Evolutionary conservation across 2,113 vertebrate genomes (phyloP).

Genomic region (Arothron firmamentum): DNA sequence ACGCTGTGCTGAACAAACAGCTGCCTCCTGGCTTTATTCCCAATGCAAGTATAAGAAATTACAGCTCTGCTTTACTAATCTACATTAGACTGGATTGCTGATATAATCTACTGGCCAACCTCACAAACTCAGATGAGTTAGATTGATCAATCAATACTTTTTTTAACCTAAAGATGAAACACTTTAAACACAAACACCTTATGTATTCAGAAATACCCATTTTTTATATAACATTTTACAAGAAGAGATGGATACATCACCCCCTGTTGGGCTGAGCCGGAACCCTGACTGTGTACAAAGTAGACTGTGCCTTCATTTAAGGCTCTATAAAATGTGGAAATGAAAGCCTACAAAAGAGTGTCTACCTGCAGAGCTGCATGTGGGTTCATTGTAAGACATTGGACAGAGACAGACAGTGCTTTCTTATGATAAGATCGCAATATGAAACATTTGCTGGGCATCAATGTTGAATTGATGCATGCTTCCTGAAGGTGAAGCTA

Average conservation of each 20-base stretch:
- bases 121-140: neutral
- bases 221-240: conserved; percentile 1
- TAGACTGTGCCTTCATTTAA: neutral
- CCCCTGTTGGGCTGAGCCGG: conserved; percentile 33
- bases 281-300: conserved; percentile 16
- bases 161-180: conserved; percentile 3
- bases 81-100: neutral
- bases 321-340: neutral
- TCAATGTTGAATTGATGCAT: no score
- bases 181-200: neutral
- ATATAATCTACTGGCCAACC: neutral
- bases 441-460: no score
- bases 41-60: conserved; percentile 75
- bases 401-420: no score
- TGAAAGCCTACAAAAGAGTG: neutral
- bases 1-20: conserved; percentile 86
- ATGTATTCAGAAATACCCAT: neutral
- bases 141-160: neutral
- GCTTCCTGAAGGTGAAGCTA: no score
- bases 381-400: no score
- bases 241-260: conserved; percentile 17
- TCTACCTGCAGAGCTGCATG: conserved; percentile 5
- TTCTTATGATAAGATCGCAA: no score
- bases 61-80: neutral
- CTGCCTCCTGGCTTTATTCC: conserved; percentile 87